Base-by-base conservation (phyloP, 2,113 vertebrate genomes). In the Colossoma macropomum region DNA sequence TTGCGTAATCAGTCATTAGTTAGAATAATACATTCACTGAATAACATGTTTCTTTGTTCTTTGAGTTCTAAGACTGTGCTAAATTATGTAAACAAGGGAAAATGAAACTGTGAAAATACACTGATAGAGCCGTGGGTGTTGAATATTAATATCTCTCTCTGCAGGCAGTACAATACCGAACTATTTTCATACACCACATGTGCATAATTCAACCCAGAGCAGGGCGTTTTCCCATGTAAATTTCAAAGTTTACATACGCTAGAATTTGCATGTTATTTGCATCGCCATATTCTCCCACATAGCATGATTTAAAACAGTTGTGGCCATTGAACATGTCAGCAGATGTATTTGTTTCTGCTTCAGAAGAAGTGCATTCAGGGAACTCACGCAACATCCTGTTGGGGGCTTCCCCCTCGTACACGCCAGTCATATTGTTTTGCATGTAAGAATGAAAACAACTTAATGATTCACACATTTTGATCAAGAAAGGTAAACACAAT, bases 1-100 rank as follows among this genome's bases (percentile, higher is more conserved):
- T 82, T 86, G 70, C 60, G 28, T 86, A 79, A 82, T 82, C 63
- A 82, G 69, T 82, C 34, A 82, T 82, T 85, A 77, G 79, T 81
- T 78, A 74, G 34, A 81, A 78, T 77, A 85, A 85, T 73, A 74
- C 56, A 60, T 77, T 85, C 79, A 63, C 56, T 62, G 75, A 78
- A 78, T 63, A 84, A 65, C 75, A 84, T 68, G 62, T 32, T 32
- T 74, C 80, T 82, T 69, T 82, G 70, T 83, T 77, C 77, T 75
- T 66, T 28, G 9, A 69, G 50, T 56, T 75, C 80, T 68, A 69
- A 82, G 63, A 82, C 28, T 38, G 66, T 85, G 65, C 85, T 74
- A 83, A 86, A 83, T 79, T 83, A 79, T 83, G 66, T 83, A 75
- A 83, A 86, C 73, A 75, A 70, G 80, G 70, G 70, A 75, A 82